Percentiles rank a stretch among this genome's conserved stretches.
Conservation (phyloP, 2,113 vertebrate genomes). For the Macquaria australasica region DNA sequence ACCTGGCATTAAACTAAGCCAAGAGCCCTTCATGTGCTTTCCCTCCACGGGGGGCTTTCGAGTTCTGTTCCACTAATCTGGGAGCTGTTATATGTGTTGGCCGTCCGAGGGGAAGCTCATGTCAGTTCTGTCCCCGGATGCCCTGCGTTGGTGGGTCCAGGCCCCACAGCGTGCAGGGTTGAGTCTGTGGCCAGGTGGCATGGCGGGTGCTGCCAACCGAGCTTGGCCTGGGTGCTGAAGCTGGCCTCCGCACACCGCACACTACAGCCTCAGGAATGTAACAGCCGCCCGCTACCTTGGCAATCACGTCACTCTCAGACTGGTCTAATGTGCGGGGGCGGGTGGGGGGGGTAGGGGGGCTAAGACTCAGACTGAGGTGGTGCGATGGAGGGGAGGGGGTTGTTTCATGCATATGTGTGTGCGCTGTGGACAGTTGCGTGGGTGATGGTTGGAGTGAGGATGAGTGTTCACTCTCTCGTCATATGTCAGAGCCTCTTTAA, state of each 20-base stretch:
- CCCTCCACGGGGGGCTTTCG: constrained; percentile 16
- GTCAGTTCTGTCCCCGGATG: constrained; percentile 73
- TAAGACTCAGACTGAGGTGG: constrained; percentile 58
- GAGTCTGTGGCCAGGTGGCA: constrained; percentile 70
- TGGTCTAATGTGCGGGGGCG: constrained; percentile 58
- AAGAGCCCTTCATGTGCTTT: constrained; percentile 26
- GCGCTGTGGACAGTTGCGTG: constrained; percentile 71
- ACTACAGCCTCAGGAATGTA: constrained; percentile 83
- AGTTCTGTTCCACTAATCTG: constrained; percentile 49
- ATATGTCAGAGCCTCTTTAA: constrained; percentile 72
- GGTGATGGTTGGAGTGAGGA: constrained; percentile 68
- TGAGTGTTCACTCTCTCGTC: constrained; percentile 75
- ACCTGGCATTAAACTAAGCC: background rate
- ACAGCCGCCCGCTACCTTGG: constrained; percentile 80
- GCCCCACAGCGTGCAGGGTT: constrained; percentile 54
- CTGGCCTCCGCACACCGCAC: constrained; percentile 66
- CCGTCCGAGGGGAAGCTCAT: constrained; percentile 37
- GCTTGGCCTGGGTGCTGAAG: constrained; percentile 62
- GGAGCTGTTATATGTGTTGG: constrained; percentile 40
- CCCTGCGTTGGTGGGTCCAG: constrained; percentile 61
- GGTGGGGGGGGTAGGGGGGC: background rate
- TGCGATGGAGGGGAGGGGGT: constrained; percentile 46
- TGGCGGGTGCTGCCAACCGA: constrained; percentile 65
- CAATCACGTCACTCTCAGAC: constrained; percentile 80
- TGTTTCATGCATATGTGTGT: constrained; percentile 35